Conservation (phyloP, 2,113 vertebrate species). For the Thunnus maccoyii region DNA sequence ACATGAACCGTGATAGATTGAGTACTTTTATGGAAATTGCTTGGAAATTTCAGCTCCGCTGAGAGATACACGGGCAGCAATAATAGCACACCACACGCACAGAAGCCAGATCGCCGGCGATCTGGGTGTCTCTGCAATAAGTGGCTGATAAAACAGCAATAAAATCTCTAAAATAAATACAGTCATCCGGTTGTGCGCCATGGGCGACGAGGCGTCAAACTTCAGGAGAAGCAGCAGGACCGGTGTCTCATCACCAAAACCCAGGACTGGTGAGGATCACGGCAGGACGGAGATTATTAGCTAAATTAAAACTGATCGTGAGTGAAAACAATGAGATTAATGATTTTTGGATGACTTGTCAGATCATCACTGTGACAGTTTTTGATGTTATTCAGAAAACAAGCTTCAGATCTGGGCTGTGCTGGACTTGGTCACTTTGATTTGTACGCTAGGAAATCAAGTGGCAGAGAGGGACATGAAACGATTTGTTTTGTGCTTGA, state of each 20-base stretch:
- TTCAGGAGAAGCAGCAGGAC: slow-evolving; percentile 78
- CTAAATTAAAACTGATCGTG: slow-evolving; percentile 44
- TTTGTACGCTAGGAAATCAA: slow-evolving; percentile 68
- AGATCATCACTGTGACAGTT: slow-evolving; percentile 76
- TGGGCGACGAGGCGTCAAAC: slow-evolving; percentile 82
- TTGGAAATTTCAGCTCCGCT: slow-evolving; percentile 68
- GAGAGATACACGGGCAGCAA: slow-evolving; percentile 78
- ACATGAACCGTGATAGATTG: slow-evolving; percentile 56
- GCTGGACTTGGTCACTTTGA: slow-evolving; percentile 77
- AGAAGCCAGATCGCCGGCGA: slow-evolving; percentile 58
- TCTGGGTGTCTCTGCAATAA: slow-evolving; percentile 81
- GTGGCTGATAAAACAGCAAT: slow-evolving; percentile 83
- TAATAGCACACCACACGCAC: slow-evolving; percentile 61
- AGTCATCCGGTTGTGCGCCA: slow-evolving; percentile 75
- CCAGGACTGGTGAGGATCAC: slow-evolving; percentile 60
- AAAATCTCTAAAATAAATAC: slow-evolving; percentile 75
- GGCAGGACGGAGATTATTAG: slow-evolving; percentile 56
- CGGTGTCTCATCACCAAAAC: slow-evolving; percentile 66
- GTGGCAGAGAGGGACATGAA: slow-evolving; percentile 76
- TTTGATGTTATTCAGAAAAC: slow-evolving; percentile 71
- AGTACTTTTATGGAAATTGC: slow-evolving; percentile 79
- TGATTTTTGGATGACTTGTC: slow-evolving; percentile 56
- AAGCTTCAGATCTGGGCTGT: slow-evolving; percentile 60
- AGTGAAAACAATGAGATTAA: slow-evolving; percentile 56
- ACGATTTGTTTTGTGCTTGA: slow-evolving; percentile 64